Evolutionary conservation across 2,888 invertebrate genomes (phyloP).

Genomic region (Graphium colonna): DNA sequence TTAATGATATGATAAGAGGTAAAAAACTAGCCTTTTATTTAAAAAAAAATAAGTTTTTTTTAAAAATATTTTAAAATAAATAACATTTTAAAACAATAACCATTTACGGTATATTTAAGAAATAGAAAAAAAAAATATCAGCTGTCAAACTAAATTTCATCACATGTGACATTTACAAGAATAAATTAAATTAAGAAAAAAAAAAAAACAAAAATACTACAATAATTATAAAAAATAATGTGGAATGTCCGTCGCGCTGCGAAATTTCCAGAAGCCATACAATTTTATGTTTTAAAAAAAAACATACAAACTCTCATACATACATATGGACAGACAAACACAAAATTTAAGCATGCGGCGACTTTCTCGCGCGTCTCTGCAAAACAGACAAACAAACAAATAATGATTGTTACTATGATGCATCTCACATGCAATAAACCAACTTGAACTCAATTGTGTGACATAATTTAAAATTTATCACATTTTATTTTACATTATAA

Average conservation of each 20-base stretch:
- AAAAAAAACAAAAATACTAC: conserved; percentile 1
- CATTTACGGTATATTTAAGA: too few relatives aligned
- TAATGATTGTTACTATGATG: conserved; percentile 39
- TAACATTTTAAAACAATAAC: too few relatives aligned
- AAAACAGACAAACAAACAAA: conserved; percentile 50
- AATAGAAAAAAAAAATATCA: too few relatives aligned
- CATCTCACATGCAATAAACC: conserved; percentile 33
- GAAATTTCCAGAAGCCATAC: conserved; percentile 14
- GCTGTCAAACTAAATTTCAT: neutral
- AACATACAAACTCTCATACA: neutral
- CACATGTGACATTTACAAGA: neutral
- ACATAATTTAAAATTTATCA: too few relatives aligned
- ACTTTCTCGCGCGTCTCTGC: conserved; percentile 69
- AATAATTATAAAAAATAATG: conserved; percentile 6
- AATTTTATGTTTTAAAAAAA: neutral
- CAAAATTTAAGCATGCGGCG: conserved; percentile 68
- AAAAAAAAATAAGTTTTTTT: too few relatives aligned
- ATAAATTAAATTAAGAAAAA: too few relatives aligned
- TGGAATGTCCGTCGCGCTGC: conserved; percentile 20
- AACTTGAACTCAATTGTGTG: conserved; percentile 8
- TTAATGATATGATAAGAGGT: too few relatives aligned
- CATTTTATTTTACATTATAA: conserved; percentile 7
- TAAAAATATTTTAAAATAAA: too few relatives aligned
- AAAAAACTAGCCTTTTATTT: too few relatives aligned
- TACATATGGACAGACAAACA: neutral